Evolutionary conservation across 2,888 invertebrate genomes (phyloP), one percentile per base, ranked within the genome.

Genomic region (Philopedon plagiatum): DNA sequence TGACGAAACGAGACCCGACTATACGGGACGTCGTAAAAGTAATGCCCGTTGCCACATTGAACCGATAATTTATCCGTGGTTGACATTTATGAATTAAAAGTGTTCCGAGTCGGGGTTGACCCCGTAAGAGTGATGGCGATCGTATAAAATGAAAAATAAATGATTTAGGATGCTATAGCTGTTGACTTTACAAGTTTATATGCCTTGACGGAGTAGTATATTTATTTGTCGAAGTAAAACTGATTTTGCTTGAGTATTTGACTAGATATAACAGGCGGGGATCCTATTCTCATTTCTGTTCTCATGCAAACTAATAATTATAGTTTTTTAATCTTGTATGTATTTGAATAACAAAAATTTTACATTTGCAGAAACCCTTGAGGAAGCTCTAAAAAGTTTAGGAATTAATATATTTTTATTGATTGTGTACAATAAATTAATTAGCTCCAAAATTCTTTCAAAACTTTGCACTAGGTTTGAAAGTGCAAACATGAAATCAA

Each of bases 71-170:
- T 82, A 82, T 77, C 73, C 75, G 71, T 18, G 77, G 79, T 80
- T 81, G 84, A 84, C 84, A 80, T 84, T 84, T 83, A 83, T 83
- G 83, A 81, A 83, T 83, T 79, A 81, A 76, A 76, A 74, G 34
- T 62, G 71, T 64, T 26, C 19, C 39, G 37, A 57, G 34, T 5
- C 29, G 39, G 39, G 18, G 58, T 32, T 37, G 69, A 62, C 49
- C 54, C 60, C 37, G 37, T 39, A 49, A 34, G 49, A 32, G 13
- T 46, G 58, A 67, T 49, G 64, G 37, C 49, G 23, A 60, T 49
- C 37, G 23, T 26, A 44, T 64, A 54, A 64, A 71, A 63, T 39
- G 23, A 44, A 60, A 49, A 62, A 64, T 62, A 63, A 57, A 63
- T 70, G 58, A 44, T 57, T 63, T 63, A 44, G 32, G 37, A 46